These are phyloP conservation scores for Botia kubotai DNA, from an alignment of 2,797 vertebrate genomes.

Conservation along the genomic window DNA sequence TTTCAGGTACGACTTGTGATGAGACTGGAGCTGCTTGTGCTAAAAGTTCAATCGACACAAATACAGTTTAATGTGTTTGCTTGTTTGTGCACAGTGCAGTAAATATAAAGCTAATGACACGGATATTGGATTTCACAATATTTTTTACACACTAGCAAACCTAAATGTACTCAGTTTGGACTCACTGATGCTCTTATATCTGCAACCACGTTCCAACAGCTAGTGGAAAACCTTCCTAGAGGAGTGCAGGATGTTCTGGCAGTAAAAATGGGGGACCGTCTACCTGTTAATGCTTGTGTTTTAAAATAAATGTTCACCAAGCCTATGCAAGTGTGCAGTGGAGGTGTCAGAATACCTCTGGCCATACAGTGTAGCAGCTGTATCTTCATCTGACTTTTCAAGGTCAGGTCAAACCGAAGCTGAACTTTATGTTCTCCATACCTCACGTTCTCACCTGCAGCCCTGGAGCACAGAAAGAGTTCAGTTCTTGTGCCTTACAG, in stretches of 20 bases:
- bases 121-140: background rate
- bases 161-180: too few species aligned
- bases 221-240: too few species aligned
- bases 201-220: too few species aligned
- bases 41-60: background rate
- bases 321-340: background rate
- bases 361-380: background rate
- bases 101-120: background rate
- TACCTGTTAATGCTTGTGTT: too few species aligned
- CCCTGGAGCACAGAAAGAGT: background rate
- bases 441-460: background rate
- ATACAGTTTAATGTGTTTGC: background rate
- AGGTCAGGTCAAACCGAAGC: background rate
- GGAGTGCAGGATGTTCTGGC: too few species aligned
- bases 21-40: background rate
- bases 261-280: too few species aligned
- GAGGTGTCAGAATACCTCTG: background rate
- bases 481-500: background rate
- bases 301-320: background rate
- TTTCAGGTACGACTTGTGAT: slow-evolving; percentile 34
- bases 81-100: background rate
- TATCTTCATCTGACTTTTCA: background rate
- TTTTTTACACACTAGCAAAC: too few species aligned
- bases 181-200: too few species aligned
- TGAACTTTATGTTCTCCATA: too few species aligned